Base-by-base conservation (phyloP, 92 coral and sea anemone genomes). In the Zoanthus solanderi region DNA sequence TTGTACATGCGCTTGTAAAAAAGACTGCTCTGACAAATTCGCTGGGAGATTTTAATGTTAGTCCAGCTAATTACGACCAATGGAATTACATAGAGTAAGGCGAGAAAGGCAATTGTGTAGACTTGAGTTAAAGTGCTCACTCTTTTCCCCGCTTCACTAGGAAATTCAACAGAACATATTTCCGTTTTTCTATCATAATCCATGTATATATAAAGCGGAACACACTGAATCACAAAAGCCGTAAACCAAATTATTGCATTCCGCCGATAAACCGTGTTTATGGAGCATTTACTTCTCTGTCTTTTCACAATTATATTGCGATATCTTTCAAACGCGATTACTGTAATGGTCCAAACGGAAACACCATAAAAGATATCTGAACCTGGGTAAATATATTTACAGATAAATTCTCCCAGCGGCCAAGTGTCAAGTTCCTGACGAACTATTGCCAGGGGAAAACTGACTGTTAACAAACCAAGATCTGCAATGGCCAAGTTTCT, bases 401-500 rank as follows among this genome's bases (percentile, higher is more conserved):
- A 81, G 47, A 81, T 44, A 16, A 81, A 45, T 7, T 46, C 75
- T 18, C 85, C 85, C 3, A 81, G n/a, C 6, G 75, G 85, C 85
- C 85, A 81, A 8, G 45, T 13, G 0, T 45, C 18, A 1, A 81
- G 85, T 45, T 81, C 85, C 34, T 81, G 85, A 9, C 75, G 73
- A 6, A 81, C 61, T 3, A 66, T 23, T 15, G 63, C 74, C 14
- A 81, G 34, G 5, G 85, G 85, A 63, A 65, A 81, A 66, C 60
- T 81, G 0, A 81, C 75, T 3, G 54, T 65, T 63, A 81, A 8
- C n/a, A 81, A 37, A 8, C 85, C 85, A 7, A 81, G 61, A 66
- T 81, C 85, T 18, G 85, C 85, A 66, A 81, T 66, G 45, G 85
- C 85, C 74, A 81, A 81, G 30, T 81, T 81, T 66, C 85, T 71